Evolutionary conservation across 2,888 invertebrate species (phyloP), one percentile per base, ranked within the genome.

Genomic region (Junonia oenone): DNA sequence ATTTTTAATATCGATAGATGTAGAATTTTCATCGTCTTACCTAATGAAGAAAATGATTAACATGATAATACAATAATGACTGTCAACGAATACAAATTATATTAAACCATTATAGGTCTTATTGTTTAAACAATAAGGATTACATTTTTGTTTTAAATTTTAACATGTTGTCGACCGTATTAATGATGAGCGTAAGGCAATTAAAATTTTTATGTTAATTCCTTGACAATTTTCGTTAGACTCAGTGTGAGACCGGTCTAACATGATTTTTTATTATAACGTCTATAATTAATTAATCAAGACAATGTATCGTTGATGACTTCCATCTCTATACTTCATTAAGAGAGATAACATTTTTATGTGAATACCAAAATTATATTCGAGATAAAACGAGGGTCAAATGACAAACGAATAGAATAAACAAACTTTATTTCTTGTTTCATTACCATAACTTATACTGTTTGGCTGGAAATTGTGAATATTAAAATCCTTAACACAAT

Each of bases 191-290:
- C 67, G 65, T 64, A 65, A 64, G 68, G 78, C 83, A 83, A 86
- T 86, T 86, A 86, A 86, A 82, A 82, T 84, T 71, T 77, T 84
- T 83, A 86, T 85, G 87, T 77, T 84, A 84, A 86, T 86, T 60
- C 53, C 31, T 53, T 59, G 62, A 65, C 66, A 65, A 69, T 71
- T 65, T 64, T 65, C 63, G 64, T 65, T 67, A 66, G 68, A 64
- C 69, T 55, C 72, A 65, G 68, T 65, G 75, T 66, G 75, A 64
- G 71, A 82, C 83, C 80, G 76, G 84, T 82, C 64, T 2, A 37
- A 73, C 76, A 66, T 67, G 76, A 68, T 73, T 66, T 75, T 73
- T 71, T 66, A 64, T 65, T 61, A 65, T 63, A 26, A 47, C 26
- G 66, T 64, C 59, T 63, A 72, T 82, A 79, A 81, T 81, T 81